Evolutionary conservation across 1,140 invertebrate species (phyloP).

Genomic region (Pogonus chalceus): DNA sequence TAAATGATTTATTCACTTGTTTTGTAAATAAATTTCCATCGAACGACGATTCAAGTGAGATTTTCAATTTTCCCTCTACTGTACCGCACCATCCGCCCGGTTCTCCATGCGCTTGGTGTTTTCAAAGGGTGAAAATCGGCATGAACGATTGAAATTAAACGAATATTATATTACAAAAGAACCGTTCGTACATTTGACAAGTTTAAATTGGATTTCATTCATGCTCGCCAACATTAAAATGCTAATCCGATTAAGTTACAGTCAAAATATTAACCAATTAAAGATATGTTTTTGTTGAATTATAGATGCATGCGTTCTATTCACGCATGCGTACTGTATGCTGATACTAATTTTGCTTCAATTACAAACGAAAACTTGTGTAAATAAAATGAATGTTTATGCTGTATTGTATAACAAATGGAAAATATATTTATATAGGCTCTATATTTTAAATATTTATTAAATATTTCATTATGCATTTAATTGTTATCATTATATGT

Average conservation of each 20-base stretch:
- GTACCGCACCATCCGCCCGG: not conserved
- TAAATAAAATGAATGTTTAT: not conserved
- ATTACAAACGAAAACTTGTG: no score
- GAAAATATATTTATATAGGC: no score
- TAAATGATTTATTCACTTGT: constrained; percentile 5
- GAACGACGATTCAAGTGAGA: not conserved
- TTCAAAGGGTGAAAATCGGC: constrained; percentile 1
- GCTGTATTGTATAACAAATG: no score
- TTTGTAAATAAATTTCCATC: constrained; percentile 5
- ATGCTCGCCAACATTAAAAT: constrained; percentile 1
- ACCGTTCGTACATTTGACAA: constrained; percentile 2
- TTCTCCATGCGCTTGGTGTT: not conserved
- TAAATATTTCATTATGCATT: no score
- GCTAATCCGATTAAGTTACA: constrained; percentile 6
- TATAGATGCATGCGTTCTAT: no score
- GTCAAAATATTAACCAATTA: constrained; percentile 6
- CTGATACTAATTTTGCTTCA: no score
- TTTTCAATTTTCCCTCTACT: not conserved
- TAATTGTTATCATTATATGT: no score
- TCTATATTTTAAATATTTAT: no score
- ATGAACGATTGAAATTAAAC: constrained; percentile 7
- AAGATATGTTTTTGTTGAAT: constrained; percentile 7
- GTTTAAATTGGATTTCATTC: constrained; percentile 6
- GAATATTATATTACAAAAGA: constrained; percentile 7
- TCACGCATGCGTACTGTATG: not conserved